Evolutionary conservation across 2,113 vertebrate species (phyloP).

Genomic region (Euleptes europaea): DNA sequence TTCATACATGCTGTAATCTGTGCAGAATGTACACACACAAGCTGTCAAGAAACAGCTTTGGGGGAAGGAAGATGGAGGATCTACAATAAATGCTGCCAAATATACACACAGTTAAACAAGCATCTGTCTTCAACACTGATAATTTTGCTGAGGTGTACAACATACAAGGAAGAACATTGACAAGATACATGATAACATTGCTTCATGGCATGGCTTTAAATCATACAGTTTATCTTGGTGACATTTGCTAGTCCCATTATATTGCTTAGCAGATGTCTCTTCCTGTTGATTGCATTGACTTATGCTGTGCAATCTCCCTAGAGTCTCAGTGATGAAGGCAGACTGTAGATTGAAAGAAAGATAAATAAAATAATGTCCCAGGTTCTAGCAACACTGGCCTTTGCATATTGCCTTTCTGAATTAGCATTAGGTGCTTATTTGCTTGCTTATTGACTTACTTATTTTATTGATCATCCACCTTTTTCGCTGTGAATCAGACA

Average conservation of each 20-base stretch:
- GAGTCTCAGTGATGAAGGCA: no score
- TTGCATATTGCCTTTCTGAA: neutral
- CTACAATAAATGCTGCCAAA: neutral
- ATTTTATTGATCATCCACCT: no score
- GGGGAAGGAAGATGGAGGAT: neutral
- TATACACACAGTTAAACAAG: neutral
- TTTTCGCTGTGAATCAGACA: no score
- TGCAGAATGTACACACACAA: neutral
- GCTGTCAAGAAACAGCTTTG: neutral
- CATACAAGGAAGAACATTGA: neutral
- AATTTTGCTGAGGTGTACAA: neutral
- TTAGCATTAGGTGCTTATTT: no score
- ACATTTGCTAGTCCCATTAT: neutral
- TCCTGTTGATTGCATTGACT: no score
- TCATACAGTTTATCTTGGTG: constrained; percentile 46
- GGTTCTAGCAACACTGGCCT: neutral
- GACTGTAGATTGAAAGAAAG: no score
- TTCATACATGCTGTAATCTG: neutral
- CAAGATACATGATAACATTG: constrained; percentile 31
- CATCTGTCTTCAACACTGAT: neutral
- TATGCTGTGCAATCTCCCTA: no score
- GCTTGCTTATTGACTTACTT: no score
- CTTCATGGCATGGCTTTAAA: constrained; percentile 51
- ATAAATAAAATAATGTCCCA: neutral
- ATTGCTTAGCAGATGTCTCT: no score